phyloP scores from a whole-genome alignment of 2,797 vertebrate species.

The Champsocephalus gunnari region DNA sequence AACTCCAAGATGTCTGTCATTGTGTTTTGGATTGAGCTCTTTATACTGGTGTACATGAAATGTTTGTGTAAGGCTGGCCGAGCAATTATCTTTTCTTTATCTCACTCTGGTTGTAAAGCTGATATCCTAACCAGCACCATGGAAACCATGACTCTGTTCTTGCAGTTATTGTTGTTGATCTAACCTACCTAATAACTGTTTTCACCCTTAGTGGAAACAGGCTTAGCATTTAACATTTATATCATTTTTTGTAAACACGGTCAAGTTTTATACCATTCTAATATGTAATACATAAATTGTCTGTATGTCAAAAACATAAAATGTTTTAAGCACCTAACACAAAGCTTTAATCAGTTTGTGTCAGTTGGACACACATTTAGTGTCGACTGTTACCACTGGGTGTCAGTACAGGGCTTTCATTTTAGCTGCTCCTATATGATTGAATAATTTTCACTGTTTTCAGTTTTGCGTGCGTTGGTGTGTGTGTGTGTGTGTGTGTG shows the following conservation, averaged over 20 bases:
- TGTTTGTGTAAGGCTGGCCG: not conserved
- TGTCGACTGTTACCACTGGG: slow-evolving; percentile 62
- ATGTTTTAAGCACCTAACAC: not conserved
- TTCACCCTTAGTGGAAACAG: not conserved
- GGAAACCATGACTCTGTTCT: not conserved
- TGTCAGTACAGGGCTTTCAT: slow-evolving; percentile 67
- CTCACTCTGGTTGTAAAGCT: slow-evolving; percentile 17
- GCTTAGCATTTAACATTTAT: not conserved
- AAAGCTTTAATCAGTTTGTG: slow-evolving; percentile 10
- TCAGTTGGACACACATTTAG: slow-evolving; percentile 1
- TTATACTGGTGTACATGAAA: not conserved
- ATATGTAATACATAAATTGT: not conserved
- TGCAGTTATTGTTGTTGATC: not conserved
- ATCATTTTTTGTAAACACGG: not conserved
- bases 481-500: slow-evolving; percentile 1
- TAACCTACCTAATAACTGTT: not conserved
- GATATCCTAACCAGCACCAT: not conserved
- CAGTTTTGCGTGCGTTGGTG: not conserved
- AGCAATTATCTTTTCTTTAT: slow-evolving; percentile 15
- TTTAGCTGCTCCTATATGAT: not conserved
- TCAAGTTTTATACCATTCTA: not conserved
- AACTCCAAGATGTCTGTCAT: not conserved
- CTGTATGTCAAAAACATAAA: not conserved
- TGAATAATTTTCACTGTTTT: slow-evolving; percentile 25
- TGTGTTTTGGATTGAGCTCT: not conserved